phyloP scores from a whole-genome alignment of 2,888 invertebrate species.

The Sacculina carcini region DNA sequence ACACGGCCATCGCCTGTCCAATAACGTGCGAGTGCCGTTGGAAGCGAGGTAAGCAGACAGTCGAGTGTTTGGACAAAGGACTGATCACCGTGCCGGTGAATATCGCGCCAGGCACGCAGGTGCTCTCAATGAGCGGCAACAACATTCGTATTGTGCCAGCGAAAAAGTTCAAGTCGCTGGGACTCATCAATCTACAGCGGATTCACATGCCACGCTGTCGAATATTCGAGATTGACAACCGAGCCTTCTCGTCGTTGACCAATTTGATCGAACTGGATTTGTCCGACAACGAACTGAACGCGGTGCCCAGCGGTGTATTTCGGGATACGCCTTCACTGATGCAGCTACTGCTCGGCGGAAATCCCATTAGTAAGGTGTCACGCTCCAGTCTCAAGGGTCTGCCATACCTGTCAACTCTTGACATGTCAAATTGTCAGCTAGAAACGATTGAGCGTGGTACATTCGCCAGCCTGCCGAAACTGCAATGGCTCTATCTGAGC shows the following conservation, averaged over 20 bases:
- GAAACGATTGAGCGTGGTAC: conserved; percentile 25
- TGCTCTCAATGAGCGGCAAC: conserved; percentile 58
- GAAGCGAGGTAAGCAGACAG: conserved; percentile 74
- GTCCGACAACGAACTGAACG: conserved; percentile 47
- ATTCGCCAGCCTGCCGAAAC: conserved; percentile 47
- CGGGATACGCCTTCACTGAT: conserved; percentile 50
- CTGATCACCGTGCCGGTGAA: conserved; percentile 48
- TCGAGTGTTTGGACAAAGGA: conserved; percentile 55
- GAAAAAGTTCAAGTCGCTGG: conserved; percentile 47
- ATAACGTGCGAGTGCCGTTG: conserved; percentile 60
- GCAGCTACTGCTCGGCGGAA: conserved; percentile 50
- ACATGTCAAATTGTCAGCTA: conserved; percentile 20
- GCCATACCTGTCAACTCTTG: conserved; percentile 46
- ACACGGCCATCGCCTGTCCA: conserved; percentile 32
- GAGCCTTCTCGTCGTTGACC: conserved; percentile 34
- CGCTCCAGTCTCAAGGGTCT: conserved; percentile 45
- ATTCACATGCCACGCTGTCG: conserved; percentile 53
- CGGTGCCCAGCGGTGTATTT: conserved; percentile 51
- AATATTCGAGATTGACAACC: conserved; percentile 45
- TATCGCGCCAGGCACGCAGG: conserved; percentile 48
- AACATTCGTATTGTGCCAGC: conserved; percentile 47
- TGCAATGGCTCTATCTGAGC: conserved; percentile 45
- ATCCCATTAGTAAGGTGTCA: conserved; percentile 46
- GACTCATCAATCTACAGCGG: conserved; percentile 58
- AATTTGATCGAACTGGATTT: conserved; percentile 58